These are phyloP conservation scores for Capromys pilorides DNA, from an alignment of 2,797 vertebrate genomes.

Conservation along the genomic window DNA sequence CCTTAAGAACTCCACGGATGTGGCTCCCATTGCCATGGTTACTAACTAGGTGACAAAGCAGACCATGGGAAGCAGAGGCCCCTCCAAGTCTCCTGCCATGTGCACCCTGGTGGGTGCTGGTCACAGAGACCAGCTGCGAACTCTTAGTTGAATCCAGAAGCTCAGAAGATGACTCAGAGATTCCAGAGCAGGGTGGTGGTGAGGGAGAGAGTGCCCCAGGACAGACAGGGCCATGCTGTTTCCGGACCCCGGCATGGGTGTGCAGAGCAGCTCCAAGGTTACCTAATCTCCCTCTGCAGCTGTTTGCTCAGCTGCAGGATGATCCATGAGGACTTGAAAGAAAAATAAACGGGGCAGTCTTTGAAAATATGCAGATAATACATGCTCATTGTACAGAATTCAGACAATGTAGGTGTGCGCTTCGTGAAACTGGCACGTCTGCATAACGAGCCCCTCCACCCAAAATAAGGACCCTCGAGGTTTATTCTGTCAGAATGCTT, in stretches of 20 bases:
- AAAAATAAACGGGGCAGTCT: neutral
- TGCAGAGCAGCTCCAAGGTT: neutral
- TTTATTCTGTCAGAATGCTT: neutral
- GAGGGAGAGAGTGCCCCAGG: neutral
- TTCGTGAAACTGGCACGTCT: neutral
- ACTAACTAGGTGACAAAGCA: neutral
- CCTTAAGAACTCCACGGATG: neutral
- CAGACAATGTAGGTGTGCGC: neutral
- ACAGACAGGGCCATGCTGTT: neutral
- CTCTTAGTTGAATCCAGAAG: neutral
- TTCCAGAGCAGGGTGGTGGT: conserved; percentile 43
- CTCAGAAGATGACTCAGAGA: neutral
- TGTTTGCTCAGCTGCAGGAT: conserved; percentile 69
- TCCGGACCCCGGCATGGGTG: neutral
- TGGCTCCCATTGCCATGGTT: neutral
- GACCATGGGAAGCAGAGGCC: neutral
- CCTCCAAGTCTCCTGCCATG: neutral
- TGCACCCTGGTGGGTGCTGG: neutral
- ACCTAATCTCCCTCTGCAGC: neutral
- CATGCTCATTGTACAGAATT: neutral
- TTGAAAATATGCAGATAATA: conserved; percentile 39
- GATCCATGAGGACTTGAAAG: conserved; percentile 12
- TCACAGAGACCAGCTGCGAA: neutral
- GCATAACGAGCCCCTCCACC: neutral
- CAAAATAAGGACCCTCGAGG: neutral